Evolutionary conservation across 1,140 invertebrate species (phyloP), one percentile per base, ranked within the genome.

Genomic region (Agrilus planipennis): DNA sequence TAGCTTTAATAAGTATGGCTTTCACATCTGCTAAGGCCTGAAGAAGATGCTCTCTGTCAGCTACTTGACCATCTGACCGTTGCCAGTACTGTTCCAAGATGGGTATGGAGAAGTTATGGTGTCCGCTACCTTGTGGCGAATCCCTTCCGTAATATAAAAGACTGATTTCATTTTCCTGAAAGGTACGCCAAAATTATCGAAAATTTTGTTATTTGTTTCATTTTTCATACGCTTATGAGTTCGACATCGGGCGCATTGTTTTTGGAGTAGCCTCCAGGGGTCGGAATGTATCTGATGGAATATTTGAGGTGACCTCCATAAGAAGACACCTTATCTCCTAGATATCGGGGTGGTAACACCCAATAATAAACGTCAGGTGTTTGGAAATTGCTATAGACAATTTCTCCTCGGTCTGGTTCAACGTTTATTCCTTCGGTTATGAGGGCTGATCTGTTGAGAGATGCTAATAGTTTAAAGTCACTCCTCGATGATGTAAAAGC

Each of bases 21-120:
- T 87, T 73, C 6, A 98, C 61, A 58, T 94, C 83, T 42, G 91
- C 89, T 23, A 99, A 65, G 1, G 89, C 87, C 79, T 96, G 90
- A 16, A 98, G 67, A 28, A 98, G 66, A 62, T 93, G 79, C 56
- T 93, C 88, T 10, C 94, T 72, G 41, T 88, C 80, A 4, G 81
- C 76, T 31, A 70, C 65, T 32, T 81, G 77, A 2, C 89, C 91
- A 62, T 94, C 89, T 48, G 74, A 71, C 44, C 81, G 64, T 55
- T 84, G 76, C 88, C 89, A 95, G 50, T 75, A 71, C 53, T 78
- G 75, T 59, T 92, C 87, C 42, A 80, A 67, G 14, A 91, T 62
- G 5, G 79, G 81, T 4, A 90, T 79, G 0, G 65, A 66, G 32
- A 88, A 76, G 0, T 73, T 71, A 53, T 77, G 72, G 7, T 68